phyloP scores from a whole-genome alignment of 1,140 invertebrate species.

The Tetragonula clypearis region DNA sequence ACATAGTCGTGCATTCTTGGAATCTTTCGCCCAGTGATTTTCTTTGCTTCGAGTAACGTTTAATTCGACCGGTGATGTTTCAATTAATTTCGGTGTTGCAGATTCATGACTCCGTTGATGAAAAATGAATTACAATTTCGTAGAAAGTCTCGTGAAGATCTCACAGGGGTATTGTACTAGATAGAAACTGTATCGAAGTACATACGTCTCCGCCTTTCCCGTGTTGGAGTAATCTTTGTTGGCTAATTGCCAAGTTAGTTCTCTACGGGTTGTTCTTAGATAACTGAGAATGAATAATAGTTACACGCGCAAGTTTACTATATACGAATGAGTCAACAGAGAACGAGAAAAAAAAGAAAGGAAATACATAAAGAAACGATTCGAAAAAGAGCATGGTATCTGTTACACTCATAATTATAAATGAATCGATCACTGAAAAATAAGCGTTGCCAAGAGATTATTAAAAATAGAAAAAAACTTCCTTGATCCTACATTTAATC shows the following conservation, averaged over 20 bases:
- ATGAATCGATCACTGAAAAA: background rate
- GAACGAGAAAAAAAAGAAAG: background rate
- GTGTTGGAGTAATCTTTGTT: background rate
- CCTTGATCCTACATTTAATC: background rate
- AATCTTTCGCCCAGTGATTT: too few species aligned
- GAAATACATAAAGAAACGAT: background rate
- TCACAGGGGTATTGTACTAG: background rate
- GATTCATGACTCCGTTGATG: background rate
- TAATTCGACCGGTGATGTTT: background rate
- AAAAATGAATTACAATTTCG: background rate
- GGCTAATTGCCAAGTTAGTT: background rate
- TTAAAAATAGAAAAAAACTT: background rate
- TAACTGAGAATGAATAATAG: background rate
- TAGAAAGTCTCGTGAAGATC: background rate
- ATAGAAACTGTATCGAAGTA: background rate
- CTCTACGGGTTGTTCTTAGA: background rate
- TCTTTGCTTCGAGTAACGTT: too few species aligned
- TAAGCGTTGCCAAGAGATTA: background rate
- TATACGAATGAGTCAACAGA: background rate
- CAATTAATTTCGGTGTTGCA: background rate
- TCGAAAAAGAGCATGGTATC: background rate
- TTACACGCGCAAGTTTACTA: background rate
- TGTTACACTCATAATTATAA: background rate
- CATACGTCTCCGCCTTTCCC: background rate
- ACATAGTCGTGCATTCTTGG: too few species aligned